phyloP scores from a whole-genome alignment of 1,140 invertebrate genomes.

The Phortica variegata region DNA sequence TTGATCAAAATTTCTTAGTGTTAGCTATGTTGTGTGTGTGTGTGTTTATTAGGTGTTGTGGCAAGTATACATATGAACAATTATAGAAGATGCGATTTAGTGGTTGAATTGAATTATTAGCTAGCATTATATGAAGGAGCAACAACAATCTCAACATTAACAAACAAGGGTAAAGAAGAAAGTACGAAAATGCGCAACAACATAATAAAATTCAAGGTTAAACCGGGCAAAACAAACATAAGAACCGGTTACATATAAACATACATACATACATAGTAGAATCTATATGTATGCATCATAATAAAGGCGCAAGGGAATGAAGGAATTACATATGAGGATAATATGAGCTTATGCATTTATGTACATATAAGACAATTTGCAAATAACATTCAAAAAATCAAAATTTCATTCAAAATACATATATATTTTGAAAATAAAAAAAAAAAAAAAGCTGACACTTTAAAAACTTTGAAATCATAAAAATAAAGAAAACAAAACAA shows the following conservation, averaged over 20 bases:
- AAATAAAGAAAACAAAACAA: too few species aligned
- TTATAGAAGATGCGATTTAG: neutral
- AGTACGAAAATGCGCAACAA: constrained; percentile 32
- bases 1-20: constrained; percentile 1
- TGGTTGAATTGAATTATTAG: constrained; percentile 33
- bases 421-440: too few species aligned
- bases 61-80: neutral
- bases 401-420: too few species aligned
- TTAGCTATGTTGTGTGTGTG: neutral
- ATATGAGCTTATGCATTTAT: too few species aligned
- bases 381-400: too few species aligned
- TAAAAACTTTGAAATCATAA: too few species aligned
- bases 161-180: constrained; percentile 15
- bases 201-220: constrained; percentile 53
- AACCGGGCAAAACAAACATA: constrained; percentile 54
- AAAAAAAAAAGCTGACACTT: too few species aligned
- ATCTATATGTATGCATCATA: too few species aligned
- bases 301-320: too few species aligned
- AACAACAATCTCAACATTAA: constrained; percentile 6
- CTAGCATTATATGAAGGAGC: constrained; percentile 16
- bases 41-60: too few species aligned
- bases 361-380: too few species aligned
- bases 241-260: constrained; percentile 43
- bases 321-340: too few species aligned
- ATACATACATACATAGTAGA: constrained; percentile 13